These are phyloP conservation scores for Tachypleus tridentatus DNA, from an alignment of 1,140 invertebrate genomes.

Conservation along the genomic window DNA sequence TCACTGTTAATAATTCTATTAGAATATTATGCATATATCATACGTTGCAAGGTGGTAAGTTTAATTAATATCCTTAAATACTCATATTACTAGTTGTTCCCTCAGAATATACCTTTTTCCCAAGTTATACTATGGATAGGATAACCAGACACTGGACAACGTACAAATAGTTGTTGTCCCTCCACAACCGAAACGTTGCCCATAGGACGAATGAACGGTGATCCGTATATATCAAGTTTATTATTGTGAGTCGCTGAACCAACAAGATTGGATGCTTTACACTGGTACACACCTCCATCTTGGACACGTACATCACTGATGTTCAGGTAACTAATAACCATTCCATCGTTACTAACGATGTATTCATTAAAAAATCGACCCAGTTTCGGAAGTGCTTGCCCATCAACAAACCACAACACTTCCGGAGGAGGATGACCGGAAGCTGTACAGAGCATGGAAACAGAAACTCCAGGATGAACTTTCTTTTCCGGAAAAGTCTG, in stretches of 20 bases:
- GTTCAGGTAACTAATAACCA: constrained; percentile 35
- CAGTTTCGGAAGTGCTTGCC: constrained; percentile 27
- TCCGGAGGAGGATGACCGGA: constrained; percentile 61
- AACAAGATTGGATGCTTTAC: constrained; percentile 31
- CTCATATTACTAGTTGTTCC: background rate
- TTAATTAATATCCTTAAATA: too few species aligned
- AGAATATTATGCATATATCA: too few species aligned
- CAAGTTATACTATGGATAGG: constrained; percentile 1
- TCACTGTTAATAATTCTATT: too few species aligned
- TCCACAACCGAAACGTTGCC: constrained; percentile 33
- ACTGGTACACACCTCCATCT: constrained; percentile 34
- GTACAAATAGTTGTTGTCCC: constrained; percentile 1
- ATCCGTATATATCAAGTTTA: constrained; percentile 61
- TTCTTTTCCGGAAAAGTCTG: constrained; percentile 74
- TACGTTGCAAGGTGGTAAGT: too few species aligned
- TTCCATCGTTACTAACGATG: constrained; percentile 25
- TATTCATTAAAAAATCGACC: constrained; percentile 23
- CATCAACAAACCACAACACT: constrained; percentile 36
- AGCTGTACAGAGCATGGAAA: constrained; percentile 68
- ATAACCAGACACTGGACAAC: constrained; percentile 1
- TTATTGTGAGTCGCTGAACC: constrained; percentile 52
- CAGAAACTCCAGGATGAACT: constrained; percentile 60
- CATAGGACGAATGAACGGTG: constrained; percentile 33
- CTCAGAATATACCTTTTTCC: background rate
- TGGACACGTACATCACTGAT: constrained; percentile 30